phyloP scores from a whole-genome alignment of 2,797 vertebrate species.

The Intellagama lesueurii region DNA sequence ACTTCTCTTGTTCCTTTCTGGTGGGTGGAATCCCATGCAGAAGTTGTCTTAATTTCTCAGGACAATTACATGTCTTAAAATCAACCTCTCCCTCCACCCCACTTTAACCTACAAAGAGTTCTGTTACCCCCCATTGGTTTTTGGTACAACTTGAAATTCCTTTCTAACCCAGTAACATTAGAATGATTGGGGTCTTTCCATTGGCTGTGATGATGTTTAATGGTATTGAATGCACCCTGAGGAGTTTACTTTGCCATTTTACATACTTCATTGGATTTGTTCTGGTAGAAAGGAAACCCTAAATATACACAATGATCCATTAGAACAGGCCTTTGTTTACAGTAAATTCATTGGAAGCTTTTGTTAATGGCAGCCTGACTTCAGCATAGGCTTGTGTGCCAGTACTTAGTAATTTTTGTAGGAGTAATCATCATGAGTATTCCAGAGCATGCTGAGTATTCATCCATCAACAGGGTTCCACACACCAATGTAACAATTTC shows the following conservation, averaged over 20 bases:
- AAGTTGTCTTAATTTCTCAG: background rate
- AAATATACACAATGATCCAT: background rate
- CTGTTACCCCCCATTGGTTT: too few species aligned
- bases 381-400: background rate
- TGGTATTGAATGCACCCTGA: background rate
- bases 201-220: constrained; percentile 9
- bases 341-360: background rate
- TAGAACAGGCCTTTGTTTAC: constrained; percentile 36
- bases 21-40: background rate
- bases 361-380: constrained; percentile 7
- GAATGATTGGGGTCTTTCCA: background rate
- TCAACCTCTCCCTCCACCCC: background rate
- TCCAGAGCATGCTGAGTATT: constrained; percentile 50
- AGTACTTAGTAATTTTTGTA: constrained; percentile 3
- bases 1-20: background rate
- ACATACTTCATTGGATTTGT: constrained; percentile 11
- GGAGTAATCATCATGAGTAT: constrained; percentile 52
- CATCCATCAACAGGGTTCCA: constrained; percentile 63
- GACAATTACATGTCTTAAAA: background rate
- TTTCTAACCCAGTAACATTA: background rate
- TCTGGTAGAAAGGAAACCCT: constrained; percentile 11
- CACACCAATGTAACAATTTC: constrained; percentile 50
- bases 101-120: background rate
- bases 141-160: background rate
- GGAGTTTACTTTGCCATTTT: constrained; percentile 13